These are phyloP conservation scores for Stomorhina lunata DNA, from an alignment of 2,888 invertebrate species.

Conservation along the genomic window DNA sequence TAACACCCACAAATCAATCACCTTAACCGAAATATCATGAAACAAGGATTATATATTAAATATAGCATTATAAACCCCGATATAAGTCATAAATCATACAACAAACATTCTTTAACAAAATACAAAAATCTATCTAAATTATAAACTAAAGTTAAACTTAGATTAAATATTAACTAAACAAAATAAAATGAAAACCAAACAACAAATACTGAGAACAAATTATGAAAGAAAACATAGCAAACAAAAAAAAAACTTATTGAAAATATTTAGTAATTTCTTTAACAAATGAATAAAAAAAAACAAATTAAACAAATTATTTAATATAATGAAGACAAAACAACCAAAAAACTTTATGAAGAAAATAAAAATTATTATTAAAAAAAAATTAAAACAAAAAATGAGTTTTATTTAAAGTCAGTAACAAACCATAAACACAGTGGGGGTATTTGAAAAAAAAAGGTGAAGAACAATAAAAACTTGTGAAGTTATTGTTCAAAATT, in stretches of 20 bases:
- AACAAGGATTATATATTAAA: conserved; percentile 44
- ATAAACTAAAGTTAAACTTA: conserved; percentile 41
- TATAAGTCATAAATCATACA: conserved; percentile 27
- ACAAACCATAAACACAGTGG: no score
- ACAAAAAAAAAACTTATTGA: conserved; percentile 18
- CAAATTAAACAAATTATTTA: conserved; percentile 52
- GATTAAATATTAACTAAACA: conserved; percentile 34
- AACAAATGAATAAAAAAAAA: conserved; percentile 36
- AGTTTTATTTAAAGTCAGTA: not conserved
- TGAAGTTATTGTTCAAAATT: no score
- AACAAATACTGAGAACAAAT: conserved; percentile 39
- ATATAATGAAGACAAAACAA: conserved; percentile 22
- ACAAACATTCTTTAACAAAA: conserved; percentile 34
- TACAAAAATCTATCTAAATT: conserved; percentile 36
- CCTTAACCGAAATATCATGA: conserved; percentile 44
- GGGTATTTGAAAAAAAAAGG: no score
- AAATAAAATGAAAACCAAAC: conserved; percentile 41
- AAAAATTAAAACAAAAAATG: not conserved
- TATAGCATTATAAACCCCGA: conserved; percentile 21
- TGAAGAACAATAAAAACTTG: no score
- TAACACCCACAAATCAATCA: conserved; percentile 24
- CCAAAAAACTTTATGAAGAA: conserved; percentile 12
- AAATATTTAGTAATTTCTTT: conserved; percentile 57
- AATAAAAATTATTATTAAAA: conserved; percentile 57
- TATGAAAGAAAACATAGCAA: conserved; percentile 29